Evolutionary conservation across 2,888 invertebrate species (phyloP).

Genomic region (Exocentrus adspersus): DNA sequence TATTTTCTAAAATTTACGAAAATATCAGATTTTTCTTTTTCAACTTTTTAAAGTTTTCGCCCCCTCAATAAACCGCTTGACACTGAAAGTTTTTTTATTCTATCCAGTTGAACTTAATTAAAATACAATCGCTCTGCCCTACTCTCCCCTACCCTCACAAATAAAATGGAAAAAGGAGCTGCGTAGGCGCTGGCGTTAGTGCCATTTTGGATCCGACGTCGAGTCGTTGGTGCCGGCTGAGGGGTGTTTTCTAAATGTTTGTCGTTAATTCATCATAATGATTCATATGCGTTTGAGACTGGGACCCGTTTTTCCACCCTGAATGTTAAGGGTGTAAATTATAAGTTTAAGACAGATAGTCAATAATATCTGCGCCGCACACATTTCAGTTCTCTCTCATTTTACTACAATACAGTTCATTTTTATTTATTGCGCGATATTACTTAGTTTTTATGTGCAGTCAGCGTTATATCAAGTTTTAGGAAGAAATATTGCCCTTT

Average conservation of each 20-base stretch:
- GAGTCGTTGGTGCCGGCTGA: slow-evolving; percentile 50
- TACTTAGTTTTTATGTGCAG: slow-evolving; percentile 6
- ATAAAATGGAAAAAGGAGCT: slow-evolving; percentile 30
- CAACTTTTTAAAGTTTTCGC: too few relatives aligned
- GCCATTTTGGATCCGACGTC: slow-evolving; percentile 41
- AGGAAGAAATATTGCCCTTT: not conserved
- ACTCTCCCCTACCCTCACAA: slow-evolving; percentile 15
- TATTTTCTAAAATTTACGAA: too few relatives aligned
- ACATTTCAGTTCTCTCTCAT: slow-evolving; percentile 46
- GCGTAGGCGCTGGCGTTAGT: slow-evolving; percentile 36
- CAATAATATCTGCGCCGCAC: slow-evolving; percentile 60
- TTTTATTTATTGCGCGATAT: slow-evolving; percentile 12
- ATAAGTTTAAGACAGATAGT: slow-evolving; percentile 66
- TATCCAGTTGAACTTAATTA: too few relatives aligned
- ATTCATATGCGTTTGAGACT: slow-evolving; percentile 65
- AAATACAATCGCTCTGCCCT: too few relatives aligned
- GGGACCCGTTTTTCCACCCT: slow-evolving; percentile 64
- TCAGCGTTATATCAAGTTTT: not conserved
- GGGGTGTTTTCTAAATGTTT: slow-evolving; percentile 65
- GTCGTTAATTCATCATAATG: slow-evolving; percentile 66
- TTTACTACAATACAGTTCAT: slow-evolving; percentile 36
- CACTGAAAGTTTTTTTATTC: too few relatives aligned
- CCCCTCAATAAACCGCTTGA: too few relatives aligned
- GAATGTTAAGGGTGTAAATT: slow-evolving; percentile 65
- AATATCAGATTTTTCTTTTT: too few relatives aligned